phyloP scores from a whole-genome alignment of 2,888 invertebrate species.

The Zelleria hepariella region DNA sequence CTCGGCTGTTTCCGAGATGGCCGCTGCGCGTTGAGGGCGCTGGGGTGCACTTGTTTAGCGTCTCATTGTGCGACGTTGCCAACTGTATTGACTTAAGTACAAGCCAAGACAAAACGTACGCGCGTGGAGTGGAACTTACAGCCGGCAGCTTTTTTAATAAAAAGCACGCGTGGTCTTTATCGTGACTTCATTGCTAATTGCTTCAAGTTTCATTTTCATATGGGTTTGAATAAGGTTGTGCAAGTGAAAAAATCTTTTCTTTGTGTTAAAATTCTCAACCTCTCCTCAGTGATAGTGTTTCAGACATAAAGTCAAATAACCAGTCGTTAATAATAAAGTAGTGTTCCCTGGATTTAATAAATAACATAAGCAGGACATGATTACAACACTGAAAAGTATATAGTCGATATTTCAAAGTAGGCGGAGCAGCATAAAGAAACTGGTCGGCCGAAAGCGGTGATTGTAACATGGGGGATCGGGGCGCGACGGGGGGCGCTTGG shows the following conservation, averaged over 20 bases:
- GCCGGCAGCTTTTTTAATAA: constrained; percentile 56
- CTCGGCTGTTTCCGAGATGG: constrained; percentile 46
- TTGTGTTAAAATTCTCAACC: constrained; percentile 42
- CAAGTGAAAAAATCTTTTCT: constrained; percentile 41
- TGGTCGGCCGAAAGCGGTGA: constrained; percentile 55
- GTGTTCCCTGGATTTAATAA: not conserved
- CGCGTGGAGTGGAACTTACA: constrained; percentile 62
- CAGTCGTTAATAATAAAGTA: not conserved
- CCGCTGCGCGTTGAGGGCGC: constrained; percentile 73
- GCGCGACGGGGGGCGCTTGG: constrained; percentile 71
- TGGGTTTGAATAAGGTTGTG: constrained; percentile 29
- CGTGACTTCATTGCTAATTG: constrained; percentile 5
- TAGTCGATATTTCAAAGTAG: constrained; percentile 36
- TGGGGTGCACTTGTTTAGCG: constrained; percentile 68
- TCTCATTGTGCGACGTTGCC: constrained; percentile 71
- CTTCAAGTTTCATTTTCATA: constrained; percentile 17
- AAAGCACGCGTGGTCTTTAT: constrained; percentile 5
- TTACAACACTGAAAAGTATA: constrained; percentile 22
- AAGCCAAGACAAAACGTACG: constrained; percentile 69
- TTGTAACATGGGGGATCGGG: constrained; percentile 67
- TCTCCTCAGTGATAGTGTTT: constrained; percentile 28
- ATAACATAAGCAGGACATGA: constrained; percentile 35
- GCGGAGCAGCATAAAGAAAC: constrained; percentile 51
- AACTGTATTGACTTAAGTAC: constrained; percentile 68
- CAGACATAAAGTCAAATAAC: not conserved